These are phyloP conservation scores for Poeciliopsis paucimaculata DNA, from an alignment of 2,797 vertebrate genomes.

Conservation along the genomic window DNA sequence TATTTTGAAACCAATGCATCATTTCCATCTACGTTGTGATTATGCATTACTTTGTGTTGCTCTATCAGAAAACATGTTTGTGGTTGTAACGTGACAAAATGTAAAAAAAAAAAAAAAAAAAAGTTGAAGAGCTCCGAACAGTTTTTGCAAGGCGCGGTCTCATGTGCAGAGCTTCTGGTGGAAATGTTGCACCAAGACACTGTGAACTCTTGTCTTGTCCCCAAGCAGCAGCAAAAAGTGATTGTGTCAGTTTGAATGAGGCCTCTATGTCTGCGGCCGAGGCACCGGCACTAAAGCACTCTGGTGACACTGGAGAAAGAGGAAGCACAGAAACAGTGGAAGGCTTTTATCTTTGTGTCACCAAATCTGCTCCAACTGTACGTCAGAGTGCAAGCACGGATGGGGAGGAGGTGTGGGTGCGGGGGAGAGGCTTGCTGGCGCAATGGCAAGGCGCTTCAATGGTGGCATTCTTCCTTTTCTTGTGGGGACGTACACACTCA, in stretches of 20 bases:
- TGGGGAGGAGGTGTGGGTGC: conserved; percentile 58
- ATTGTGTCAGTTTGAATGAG: conserved; percentile 80
- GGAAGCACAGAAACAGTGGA: conserved; percentile 78
- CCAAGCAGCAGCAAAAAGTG: conserved; percentile 75
- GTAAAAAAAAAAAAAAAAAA: background rate
- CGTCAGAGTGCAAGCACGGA: conserved; percentile 79
- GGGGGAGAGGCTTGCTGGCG: conserved; percentile 69
- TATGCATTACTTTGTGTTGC: background rate
- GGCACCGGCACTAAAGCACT: conserved; percentile 73
- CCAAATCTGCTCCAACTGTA: conserved; percentile 81
- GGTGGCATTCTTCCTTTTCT: conserved; percentile 77
- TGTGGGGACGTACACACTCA: conserved; percentile 46
- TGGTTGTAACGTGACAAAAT: background rate
- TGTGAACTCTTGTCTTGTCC: conserved; percentile 71
- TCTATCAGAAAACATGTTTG: background rate
- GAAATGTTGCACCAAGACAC: conserved; percentile 58
- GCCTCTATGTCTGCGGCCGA: conserved; percentile 76
- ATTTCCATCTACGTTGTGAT: background rate
- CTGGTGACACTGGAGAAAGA: conserved; percentile 78
- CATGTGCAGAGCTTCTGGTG: conserved; percentile 41
- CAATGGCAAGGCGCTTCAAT: conserved; percentile 74
- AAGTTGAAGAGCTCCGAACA: background rate
- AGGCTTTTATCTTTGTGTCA: conserved; percentile 83
- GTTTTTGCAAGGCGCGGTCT: background rate
- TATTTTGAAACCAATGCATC: background rate